Percentiles rank a stretch among this genome's conserved stretches.
These are phyloP conservation scores for Drosophila pegasa DNA, from an alignment of 2,888 invertebrate genomes.

Conservation along the genomic window DNA sequence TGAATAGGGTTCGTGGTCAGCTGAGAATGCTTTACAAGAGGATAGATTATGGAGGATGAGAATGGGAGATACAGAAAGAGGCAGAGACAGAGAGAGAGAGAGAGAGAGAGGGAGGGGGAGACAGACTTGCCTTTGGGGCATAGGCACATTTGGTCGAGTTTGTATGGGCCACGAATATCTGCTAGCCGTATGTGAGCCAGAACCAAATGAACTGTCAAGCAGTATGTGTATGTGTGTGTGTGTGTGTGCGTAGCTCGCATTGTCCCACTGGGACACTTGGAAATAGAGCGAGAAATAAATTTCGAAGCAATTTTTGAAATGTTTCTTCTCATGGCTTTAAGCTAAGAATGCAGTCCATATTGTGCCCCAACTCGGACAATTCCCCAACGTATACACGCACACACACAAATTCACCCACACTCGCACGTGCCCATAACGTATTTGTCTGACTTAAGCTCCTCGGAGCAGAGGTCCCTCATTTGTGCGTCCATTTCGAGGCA, in stretches of 20 bases:
- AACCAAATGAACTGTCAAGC: slow-evolving; percentile 62
- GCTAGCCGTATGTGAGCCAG: slow-evolving; percentile 3
- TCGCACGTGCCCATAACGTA: slow-evolving; percentile 44
- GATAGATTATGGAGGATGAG: not conserved
- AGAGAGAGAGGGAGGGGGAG: not conserved
- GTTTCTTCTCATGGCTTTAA: slow-evolving; percentile 40
- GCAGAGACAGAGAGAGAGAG: not conserved
- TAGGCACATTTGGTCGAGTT: slow-evolving; percentile 33
- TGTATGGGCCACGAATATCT: slow-evolving; percentile 36
- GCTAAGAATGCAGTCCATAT: slow-evolving; percentile 19
- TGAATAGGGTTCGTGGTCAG: slow-evolving; percentile 62
- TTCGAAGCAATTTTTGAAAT: slow-evolving; percentile 55
- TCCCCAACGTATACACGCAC: slow-evolving; percentile 1
- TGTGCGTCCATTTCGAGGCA: slow-evolving; percentile 4
- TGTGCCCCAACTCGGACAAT: slow-evolving; percentile 12
- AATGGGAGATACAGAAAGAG: not conserved
- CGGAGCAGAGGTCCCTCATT: slow-evolving; percentile 11
- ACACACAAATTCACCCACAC: not conserved
- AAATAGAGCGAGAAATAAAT: slow-evolving; percentile 60
- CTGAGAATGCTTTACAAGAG: slow-evolving; percentile 30
- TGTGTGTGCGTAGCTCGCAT: slow-evolving; percentile 50
- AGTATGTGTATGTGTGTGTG: slow-evolving; percentile 1
- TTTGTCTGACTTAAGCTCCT: slow-evolving; percentile 46
- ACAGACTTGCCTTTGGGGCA: slow-evolving; percentile 7
- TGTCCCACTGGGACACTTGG: slow-evolving; percentile 69